A percentile compares a stretch with the other conserved stretches of the same genome.
Evolutionary conservation across 1,140 invertebrate species (phyloP).

Genomic region (Schlechtendalia chinensis): DNA sequence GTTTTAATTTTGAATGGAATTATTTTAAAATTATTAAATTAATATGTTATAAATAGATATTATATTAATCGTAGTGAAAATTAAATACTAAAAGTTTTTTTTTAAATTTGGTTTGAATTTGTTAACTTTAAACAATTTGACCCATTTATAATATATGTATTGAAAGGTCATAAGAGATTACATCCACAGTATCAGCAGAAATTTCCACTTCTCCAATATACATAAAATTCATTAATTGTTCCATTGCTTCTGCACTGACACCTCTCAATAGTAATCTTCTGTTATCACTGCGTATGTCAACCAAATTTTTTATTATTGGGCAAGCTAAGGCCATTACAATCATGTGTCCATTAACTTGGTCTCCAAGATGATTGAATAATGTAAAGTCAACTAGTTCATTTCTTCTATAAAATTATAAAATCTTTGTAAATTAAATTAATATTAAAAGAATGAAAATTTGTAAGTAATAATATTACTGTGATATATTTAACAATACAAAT

Average conservation of each 20-base stretch:
- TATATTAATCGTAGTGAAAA: no score
- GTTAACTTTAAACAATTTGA: no score
- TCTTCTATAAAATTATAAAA: background rate
- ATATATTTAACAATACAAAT: no score
- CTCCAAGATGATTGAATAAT: background rate
- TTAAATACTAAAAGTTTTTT: no score
- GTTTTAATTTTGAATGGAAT: no score
- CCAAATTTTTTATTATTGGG: background rate
- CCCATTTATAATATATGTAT: no score
- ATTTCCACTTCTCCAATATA: background rate
- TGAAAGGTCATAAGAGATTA: background rate
- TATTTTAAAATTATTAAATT: no score
- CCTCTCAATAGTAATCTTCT: background rate
- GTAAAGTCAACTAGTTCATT: background rate
- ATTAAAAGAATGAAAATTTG: background rate
- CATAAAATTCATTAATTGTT: background rate
- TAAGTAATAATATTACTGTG: no score
- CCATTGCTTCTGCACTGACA: background rate
- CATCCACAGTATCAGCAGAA: background rate
- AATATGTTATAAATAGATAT: no score
- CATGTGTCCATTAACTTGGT: background rate
- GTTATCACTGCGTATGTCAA: background rate
- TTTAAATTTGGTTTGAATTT: no score
- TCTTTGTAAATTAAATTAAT: background rate
- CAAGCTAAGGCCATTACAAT: slow-evolving; percentile 1